These are phyloP conservation scores for Cherax destructor DNA, from an alignment of 1,140 invertebrate genomes.

Conservation along the genomic window DNA sequence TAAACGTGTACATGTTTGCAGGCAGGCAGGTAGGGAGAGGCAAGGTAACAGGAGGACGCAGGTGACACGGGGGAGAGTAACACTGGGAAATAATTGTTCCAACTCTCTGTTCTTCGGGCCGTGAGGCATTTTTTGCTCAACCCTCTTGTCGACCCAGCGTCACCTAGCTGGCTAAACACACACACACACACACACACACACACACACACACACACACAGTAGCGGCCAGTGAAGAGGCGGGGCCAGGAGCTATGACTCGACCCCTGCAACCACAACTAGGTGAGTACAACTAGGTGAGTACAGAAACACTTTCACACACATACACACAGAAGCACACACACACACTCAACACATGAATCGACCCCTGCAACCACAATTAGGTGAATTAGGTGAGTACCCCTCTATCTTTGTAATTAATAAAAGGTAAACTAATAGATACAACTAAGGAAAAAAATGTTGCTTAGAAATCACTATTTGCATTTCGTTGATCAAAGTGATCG, in stretches of 20 bases:
- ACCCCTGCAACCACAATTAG: background rate
- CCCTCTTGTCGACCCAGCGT: slow-evolving; percentile 13
- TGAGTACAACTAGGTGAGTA: too few relatives aligned
- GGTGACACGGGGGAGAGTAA: slow-evolving; percentile 24
- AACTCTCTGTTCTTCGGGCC: slow-evolving; percentile 41
- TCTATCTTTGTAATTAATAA: background rate
- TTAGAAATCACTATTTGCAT: background rate
- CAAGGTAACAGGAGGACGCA: background rate
- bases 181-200: background rate
- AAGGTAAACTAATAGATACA: background rate
- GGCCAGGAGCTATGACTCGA: too few relatives aligned
- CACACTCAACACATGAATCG: too few relatives aligned
- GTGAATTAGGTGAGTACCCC: too few relatives aligned
- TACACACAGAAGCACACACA: too few relatives aligned
- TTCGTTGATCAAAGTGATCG: slow-evolving; percentile 22
- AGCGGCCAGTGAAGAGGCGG: too few relatives aligned
- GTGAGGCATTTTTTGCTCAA: slow-evolving; percentile 23
- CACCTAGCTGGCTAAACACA: slow-evolving; percentile 19
- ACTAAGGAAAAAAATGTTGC: background rate
- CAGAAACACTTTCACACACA: too few relatives aligned
- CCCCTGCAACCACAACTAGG: too few relatives aligned
- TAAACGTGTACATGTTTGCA: background rate
- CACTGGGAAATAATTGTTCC: slow-evolving; percentile 40
- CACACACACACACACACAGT: too few relatives aligned
- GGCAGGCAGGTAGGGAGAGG: background rate